Percentiles rank a stretch among this genome's conserved stretches.
Conservation (phyloP, 2,113 vertebrate genomes). For the Pseudorhombus dupliciocellatus region DNA sequence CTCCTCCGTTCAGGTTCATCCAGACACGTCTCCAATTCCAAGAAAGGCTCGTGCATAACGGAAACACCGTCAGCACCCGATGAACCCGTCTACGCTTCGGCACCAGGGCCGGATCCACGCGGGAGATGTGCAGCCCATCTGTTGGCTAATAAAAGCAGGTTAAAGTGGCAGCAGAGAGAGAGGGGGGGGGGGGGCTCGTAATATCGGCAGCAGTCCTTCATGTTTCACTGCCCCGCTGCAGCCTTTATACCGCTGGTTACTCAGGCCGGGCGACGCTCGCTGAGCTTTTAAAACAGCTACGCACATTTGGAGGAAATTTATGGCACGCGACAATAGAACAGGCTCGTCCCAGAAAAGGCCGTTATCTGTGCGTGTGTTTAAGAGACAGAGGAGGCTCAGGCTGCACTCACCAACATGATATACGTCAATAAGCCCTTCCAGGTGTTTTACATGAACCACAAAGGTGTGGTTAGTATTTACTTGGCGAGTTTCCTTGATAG, state of each 20-base stretch:
- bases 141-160: constrained; percentile 63
- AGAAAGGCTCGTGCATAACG: too few species aligned
- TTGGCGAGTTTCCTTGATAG: too few species aligned
- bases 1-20: too few species aligned
- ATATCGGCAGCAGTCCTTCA: constrained; percentile 52
- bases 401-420: constrained; percentile 19
- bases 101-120: constrained; percentile 44
- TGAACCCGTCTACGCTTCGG: neutral
- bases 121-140: constrained; percentile 69
- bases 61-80: neutral
- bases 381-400: neutral
- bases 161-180: constrained; percentile 28
- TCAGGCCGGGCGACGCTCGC: neutral
- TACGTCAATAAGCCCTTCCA: constrained; percentile 37
- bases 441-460: constrained; percentile 23
- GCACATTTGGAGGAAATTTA: constrained; percentile 29
- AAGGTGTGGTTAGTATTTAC: constrained; percentile 28
- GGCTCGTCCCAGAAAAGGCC: constrained; percentile 36
- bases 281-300: constrained; percentile 56
- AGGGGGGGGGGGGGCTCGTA: constrained; percentile 28
- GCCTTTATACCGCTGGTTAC: constrained; percentile 45
- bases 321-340: constrained; percentile 1
- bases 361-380: constrained; percentile 7
- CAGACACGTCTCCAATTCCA: too few species aligned
- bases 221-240: constrained; percentile 55